These are phyloP conservation scores for Scaptodrosophila lebanonensis DNA, from an alignment of 1,140 invertebrate species.

Conservation along the genomic window DNA sequence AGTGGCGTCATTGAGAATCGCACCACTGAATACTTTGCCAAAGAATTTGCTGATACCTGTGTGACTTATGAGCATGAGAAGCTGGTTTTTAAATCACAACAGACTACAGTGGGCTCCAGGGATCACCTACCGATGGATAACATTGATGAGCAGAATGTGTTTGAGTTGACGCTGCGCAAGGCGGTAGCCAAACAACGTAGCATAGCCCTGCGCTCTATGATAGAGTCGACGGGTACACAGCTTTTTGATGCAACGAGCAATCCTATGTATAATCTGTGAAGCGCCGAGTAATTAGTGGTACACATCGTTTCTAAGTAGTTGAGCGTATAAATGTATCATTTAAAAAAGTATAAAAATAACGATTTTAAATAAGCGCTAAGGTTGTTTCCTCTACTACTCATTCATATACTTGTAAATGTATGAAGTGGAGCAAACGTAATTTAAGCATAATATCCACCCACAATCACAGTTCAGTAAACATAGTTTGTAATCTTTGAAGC, in stretches of 20 bases:
- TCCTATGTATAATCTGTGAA: conserved; percentile 73
- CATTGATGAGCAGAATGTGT: conserved; percentile 74
- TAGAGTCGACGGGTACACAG: conserved; percentile 74
- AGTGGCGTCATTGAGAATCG: conserved; percentile 65
- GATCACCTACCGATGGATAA: conserved; percentile 71
- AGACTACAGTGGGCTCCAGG: conserved; percentile 28
- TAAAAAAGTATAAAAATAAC: too few relatives aligned
- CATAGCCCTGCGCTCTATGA: conserved; percentile 70
- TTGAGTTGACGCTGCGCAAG: conserved; percentile 66
- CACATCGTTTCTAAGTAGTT: conserved; percentile 36
- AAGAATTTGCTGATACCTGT: conserved; percentile 64
- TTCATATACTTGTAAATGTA: too few relatives aligned
- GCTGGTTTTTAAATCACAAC: conserved; percentile 46
- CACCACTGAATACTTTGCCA: conserved; percentile 60
- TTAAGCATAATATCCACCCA: too few relatives aligned
- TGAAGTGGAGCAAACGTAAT: too few relatives aligned
- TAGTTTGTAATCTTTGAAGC: too few relatives aligned
- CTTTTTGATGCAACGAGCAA: conserved; percentile 73
- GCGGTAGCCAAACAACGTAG: conserved; percentile 73
- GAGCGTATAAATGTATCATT: conserved; percentile 40
- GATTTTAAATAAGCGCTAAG: too few relatives aligned
- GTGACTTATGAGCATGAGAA: conserved; percentile 59
- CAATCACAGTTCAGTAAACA: too few relatives aligned
- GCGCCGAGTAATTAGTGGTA: neutral
- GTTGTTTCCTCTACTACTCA: too few relatives aligned